Conservation (phyloP, 1,140 invertebrate species). For the Temnothorax nylanderi region DNA sequence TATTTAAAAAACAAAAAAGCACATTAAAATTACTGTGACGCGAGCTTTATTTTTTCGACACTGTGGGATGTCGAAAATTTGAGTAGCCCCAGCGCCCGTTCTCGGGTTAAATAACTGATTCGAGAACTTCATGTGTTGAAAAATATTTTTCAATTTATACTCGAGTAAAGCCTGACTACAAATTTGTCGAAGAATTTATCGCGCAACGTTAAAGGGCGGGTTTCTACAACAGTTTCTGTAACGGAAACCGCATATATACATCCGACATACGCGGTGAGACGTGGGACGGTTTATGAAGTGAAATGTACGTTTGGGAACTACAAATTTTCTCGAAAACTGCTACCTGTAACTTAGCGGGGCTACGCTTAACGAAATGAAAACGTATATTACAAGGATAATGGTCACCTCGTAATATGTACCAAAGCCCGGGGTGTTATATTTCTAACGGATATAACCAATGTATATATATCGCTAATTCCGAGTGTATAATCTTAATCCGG, state of each 20-base stretch:
- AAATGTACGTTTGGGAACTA: conserved; percentile 46
- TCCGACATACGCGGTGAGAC: background rate
- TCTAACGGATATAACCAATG: conserved; percentile 27
- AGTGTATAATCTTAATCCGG: conserved; percentile 45
- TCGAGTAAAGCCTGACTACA: background rate
- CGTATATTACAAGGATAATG: conserved; percentile 58
- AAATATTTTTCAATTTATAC: background rate
- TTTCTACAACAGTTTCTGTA: background rate
- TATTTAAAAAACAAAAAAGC: too few species aligned
- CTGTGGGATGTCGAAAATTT: too few species aligned
- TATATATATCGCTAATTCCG: conserved; percentile 45
- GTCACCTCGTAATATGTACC: conserved; percentile 11
- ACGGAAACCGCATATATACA: background rate
- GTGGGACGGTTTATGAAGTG: conserved; percentile 28
- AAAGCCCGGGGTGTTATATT: conserved; percentile 5
- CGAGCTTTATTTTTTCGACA: too few species aligned
- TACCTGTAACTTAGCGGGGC: conserved; percentile 47
- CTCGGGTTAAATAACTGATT: too few species aligned
- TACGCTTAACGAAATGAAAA: conserved; percentile 55
- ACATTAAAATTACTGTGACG: too few species aligned
- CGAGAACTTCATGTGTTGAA: too few species aligned
- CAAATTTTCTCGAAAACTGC: conserved; percentile 53
- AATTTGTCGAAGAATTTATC: background rate
- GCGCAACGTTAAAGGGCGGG: too few species aligned
- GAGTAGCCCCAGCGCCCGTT: too few species aligned